Conservation (phyloP, 2,797 vertebrate genomes). For the Petrocephalus sullivani region DNA sequence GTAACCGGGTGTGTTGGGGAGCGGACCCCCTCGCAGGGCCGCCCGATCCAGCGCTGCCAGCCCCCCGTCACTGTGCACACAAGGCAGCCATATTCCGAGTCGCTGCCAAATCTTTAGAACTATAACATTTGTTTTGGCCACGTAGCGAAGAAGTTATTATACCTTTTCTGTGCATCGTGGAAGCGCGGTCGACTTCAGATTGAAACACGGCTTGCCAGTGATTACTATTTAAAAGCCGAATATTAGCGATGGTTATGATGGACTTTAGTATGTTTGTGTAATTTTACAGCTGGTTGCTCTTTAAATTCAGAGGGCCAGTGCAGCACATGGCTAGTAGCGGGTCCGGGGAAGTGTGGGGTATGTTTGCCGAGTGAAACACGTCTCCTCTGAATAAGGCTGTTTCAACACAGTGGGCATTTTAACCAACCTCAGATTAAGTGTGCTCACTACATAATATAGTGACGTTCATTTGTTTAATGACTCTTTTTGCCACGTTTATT, state of each 20-base stretch:
- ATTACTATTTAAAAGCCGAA: background rate
- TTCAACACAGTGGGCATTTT: background rate
- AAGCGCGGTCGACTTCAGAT: background rate
- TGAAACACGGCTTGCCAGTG: background rate
- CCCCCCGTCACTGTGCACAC: background rate
- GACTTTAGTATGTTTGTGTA: background rate
- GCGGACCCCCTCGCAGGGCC: background rate
- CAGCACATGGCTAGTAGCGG: background rate
- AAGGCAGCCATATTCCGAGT: background rate
- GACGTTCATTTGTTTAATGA: slow-evolving; percentile 4
- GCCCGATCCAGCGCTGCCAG: background rate
- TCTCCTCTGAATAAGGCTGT: background rate
- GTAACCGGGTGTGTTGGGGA: no score
- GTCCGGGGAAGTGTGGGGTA: background rate
- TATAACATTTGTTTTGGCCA: slow-evolving; percentile 6
- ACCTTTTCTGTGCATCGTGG: background rate
- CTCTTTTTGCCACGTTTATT: background rate
- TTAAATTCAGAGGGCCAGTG: background rate
- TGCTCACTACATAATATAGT: slow-evolving; percentile 4
- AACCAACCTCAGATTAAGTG: background rate
- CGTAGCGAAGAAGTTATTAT: background rate
- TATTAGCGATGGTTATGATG: background rate
- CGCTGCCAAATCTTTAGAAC: background rate
- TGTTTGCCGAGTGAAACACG: background rate
- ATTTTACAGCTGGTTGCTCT: background rate